Base-by-base conservation (phyloP, 1,140 invertebrate genomes). In the Aphaenogaster rudis region DNA sequence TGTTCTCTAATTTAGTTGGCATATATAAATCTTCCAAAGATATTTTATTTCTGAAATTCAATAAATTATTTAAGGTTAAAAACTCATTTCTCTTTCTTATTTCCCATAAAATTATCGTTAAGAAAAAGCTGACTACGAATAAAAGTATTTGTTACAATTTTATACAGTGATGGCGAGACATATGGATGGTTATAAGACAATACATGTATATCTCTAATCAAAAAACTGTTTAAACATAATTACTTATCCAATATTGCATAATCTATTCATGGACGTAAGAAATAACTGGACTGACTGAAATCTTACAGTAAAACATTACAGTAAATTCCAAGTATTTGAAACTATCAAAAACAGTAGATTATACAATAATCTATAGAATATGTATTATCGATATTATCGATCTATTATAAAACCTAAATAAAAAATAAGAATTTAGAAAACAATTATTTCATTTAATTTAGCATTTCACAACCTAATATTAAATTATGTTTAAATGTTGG, bases 251-350 rank as follows among this genome's bases (percentile, higher is more conserved):
- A 69, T 69, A 42, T 45, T 45, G 36, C 17, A 69, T 28, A 59
- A 57, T 52, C 3, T 36, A 66, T 21, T 66, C 28, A 28, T 76
- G 72, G 54, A 45, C 54, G 28, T 28, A 59, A 76, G n/a, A 76
- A 76, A 76, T 61, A 76, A 59, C 21, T 76, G 13, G 72, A 76
- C 54, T 36, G n/a, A 42, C 39, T 59, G 9, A 72, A 74, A 74
- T 57, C 6, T 57, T 28, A 28, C 28, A 28, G 28, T 28, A 28
- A 28, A 74, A 74, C n/a, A 72, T 72, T 72, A 33, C 17, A 54
- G 3, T 54, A 72, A 72, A 54, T 72, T 17, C 8, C 15, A 66
- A 39, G 13, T 50, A 9, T 71, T 71, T 17, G 8, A 54, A 54
- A 11, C n/a, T 33, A 71, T 54, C 17, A 52, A 72, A 72, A n/a